These are phyloP conservation scores for Amiota mariae DNA, from an alignment of 2,888 invertebrate species.

Conservation along the genomic window DNA sequence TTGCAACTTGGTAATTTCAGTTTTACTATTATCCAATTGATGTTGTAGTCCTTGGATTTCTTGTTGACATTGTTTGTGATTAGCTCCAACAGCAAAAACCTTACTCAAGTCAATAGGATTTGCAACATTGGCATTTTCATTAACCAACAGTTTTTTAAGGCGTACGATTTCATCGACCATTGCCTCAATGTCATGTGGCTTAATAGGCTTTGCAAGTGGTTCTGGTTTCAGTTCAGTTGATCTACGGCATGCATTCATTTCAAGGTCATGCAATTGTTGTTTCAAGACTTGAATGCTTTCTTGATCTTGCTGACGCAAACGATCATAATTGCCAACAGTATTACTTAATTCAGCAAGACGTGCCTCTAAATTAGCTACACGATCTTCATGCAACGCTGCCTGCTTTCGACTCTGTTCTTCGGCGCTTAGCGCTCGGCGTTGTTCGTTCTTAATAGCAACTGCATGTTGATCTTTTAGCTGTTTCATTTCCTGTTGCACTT, in stretches of 20 bases:
- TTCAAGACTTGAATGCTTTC: conserved; percentile 79
- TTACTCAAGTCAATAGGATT: conserved; percentile 78
- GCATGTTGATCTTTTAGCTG: conserved; percentile 82
- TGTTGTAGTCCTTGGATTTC: conserved; percentile 78
- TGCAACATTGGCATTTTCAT: conserved; percentile 77
- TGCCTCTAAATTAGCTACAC: conserved; percentile 84
- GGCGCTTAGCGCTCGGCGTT: conserved; percentile 81
- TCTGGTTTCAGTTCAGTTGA: neutral
- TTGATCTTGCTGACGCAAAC: conserved; percentile 82
- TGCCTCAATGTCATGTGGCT: conserved; percentile 73
- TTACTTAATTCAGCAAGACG: conserved; percentile 85
- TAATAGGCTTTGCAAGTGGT: conserved; percentile 67
- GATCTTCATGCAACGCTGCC: conserved; percentile 82
- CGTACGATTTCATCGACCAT: conserved; percentile 80
- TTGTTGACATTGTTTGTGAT: conserved; percentile 78
- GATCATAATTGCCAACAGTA: conserved; percentile 85
- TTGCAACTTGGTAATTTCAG: conserved; percentile 56
- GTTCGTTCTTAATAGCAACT: conserved; percentile 82
- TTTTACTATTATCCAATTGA: conserved; percentile 79
- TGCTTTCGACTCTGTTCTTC: conserved; percentile 82
- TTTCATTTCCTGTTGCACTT: conserved; percentile 83
- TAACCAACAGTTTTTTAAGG: conserved; percentile 77
- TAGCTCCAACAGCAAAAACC: conserved; percentile 73
- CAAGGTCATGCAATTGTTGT: conserved; percentile 64
- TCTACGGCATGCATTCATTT: conserved; percentile 20